Conservation (phyloP, 1,140 invertebrate genomes). For the Contarinia nasturtii region DNA sequence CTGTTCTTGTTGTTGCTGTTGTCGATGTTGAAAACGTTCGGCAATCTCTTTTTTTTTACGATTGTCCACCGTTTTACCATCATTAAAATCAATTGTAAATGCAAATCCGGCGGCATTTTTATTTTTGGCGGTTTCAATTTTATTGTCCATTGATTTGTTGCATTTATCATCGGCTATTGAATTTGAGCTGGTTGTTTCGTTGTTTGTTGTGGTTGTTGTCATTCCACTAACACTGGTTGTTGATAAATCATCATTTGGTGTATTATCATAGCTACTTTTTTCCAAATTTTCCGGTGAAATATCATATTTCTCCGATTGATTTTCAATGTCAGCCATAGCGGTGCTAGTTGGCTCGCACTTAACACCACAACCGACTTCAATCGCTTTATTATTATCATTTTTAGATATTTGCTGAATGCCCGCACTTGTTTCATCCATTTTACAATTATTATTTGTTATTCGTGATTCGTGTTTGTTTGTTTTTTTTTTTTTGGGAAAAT, state of each 20-base stretch:
- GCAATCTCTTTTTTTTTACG: not conserved
- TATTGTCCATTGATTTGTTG: not conserved
- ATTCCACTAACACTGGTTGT: no score
- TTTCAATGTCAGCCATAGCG: not conserved
- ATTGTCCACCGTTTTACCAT: not conserved
- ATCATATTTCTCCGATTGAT: not conserved
- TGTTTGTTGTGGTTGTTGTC: not conserved
- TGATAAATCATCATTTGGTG: not conserved
- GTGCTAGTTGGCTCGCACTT: no score
- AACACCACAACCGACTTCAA: no score
- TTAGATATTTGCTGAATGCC: no score
- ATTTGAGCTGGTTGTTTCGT: not conserved
- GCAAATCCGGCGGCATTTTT: not conserved
- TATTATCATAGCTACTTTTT: not conserved
- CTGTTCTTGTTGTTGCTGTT: not conserved
- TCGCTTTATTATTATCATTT: no score
- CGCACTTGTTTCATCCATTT: no score
- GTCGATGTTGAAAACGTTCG: not conserved
- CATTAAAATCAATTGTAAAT: slow-evolving; percentile 2
- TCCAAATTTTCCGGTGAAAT: not conserved
- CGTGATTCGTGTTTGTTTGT: no score
- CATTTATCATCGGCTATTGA: not conserved
- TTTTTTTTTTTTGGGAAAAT: no score
- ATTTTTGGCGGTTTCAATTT: not conserved
- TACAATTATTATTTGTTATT: no score